Evolutionary conservation across 2,888 invertebrate species (phyloP), one percentile per base, ranked within the genome.

Genomic region (Pyrrhosoma nymphula): DNA sequence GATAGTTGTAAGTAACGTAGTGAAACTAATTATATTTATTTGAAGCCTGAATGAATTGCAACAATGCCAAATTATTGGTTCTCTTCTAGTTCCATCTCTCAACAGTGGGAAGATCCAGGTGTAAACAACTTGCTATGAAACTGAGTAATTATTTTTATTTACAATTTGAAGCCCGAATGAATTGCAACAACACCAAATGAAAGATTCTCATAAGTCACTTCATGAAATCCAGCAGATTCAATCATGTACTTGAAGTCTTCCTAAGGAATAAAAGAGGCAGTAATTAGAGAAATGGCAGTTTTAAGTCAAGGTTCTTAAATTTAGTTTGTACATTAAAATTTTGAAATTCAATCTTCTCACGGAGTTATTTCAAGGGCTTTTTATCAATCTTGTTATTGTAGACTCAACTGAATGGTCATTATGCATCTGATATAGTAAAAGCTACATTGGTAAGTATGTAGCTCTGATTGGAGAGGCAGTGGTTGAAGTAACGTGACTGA

Each of bases 11-110:
- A 30, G 14, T 82, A 82, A 82, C 16, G 75, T 35, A 82, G 35
- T 14, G 35, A 35, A 35, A 2, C 4, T 60, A 18, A 23, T 90
- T 30, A 30, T 56, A 56, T 56, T 69, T 26, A 97, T 97, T 99
- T 99, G 97, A 99, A 99, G 56, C 99, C 99, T 0, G 99, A 99
- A 97, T 99, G 99, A 96, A 99, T 99, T 90, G 99, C 98, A 95
- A 99, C 99, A 10, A 99, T 97, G 0, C 99, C 99, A 96, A 98
- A 98, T 1, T 98, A 98, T 95, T 99, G 97, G 97, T 99, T 99
- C 97, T 99, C 99, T n/a, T n/a, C n/a, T n/a, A n/a, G n/a, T 47
- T 47, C 47, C 47, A 47, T 8, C 47, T 47, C 47, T 47, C 47
- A 47, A 47, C 47, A 47, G 47, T 47, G 47, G 47, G 47, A 82